These are phyloP conservation scores for Xenopus borealis DNA, from an alignment of 2,113 vertebrate species.

Conservation along the genomic window DNA sequence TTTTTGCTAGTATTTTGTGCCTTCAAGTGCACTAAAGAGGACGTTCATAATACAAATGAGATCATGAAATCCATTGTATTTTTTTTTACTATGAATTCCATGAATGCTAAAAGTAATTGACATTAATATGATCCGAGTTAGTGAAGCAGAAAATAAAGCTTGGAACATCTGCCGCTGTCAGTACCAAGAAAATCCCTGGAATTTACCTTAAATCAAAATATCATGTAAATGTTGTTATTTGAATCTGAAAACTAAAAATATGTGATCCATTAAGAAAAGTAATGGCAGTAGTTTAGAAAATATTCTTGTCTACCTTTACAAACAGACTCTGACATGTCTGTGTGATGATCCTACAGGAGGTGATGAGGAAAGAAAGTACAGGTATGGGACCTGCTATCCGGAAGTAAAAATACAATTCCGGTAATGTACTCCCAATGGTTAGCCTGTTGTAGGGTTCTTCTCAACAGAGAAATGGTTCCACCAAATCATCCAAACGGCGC, in stretches of 20 bases:
- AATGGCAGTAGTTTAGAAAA: background rate
- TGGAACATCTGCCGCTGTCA: background rate
- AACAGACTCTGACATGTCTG: too few relatives aligned
- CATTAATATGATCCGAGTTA: constrained; percentile 6
- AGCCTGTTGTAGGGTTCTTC: too few relatives aligned
- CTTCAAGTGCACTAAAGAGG: constrained; percentile 56
- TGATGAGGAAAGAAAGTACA: too few relatives aligned
- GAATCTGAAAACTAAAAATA: background rate
- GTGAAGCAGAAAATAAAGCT: constrained; percentile 9
- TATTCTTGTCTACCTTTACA: background rate
- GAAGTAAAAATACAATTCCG: too few relatives aligned
- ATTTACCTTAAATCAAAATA: constrained; percentile 5
- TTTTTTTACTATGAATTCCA: constrained; percentile 3
- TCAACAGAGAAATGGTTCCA: too few relatives aligned
- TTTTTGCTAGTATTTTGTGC: constrained; percentile 55
- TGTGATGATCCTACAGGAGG: too few relatives aligned
- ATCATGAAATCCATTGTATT: background rate
- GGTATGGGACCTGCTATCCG: too few relatives aligned
- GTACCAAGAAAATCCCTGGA: constrained; percentile 8
- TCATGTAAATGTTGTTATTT: background rate
- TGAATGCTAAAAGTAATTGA: background rate
- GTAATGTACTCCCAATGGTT: too few relatives aligned
- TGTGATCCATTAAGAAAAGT: background rate
- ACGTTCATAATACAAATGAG: constrained; percentile 27
- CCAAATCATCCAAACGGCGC: too few relatives aligned